Conservation (phyloP, 2,797 vertebrate genomes). For the Cyclopterus lumpus region DNA sequence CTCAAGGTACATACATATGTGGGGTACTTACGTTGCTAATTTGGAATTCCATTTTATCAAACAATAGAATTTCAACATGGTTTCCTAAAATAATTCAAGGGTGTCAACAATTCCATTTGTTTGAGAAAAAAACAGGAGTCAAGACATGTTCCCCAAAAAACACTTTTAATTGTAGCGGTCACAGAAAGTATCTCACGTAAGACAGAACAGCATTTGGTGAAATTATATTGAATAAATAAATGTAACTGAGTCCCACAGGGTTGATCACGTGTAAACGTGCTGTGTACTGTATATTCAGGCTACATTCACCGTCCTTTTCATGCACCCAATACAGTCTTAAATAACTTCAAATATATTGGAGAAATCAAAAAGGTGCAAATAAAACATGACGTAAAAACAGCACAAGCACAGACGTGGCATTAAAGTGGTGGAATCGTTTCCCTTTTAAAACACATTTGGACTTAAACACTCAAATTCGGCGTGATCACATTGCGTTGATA, state of each 20-base stretch:
- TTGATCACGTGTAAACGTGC: slow-evolving; percentile 66
- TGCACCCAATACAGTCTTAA: slow-evolving; percentile 65
- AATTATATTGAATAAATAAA: slow-evolving; percentile 84
- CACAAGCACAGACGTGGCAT: slow-evolving; percentile 67
- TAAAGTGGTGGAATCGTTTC: slow-evolving; percentile 71
- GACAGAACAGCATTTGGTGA: slow-evolving; percentile 79
- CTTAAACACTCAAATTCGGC: slow-evolving; percentile 50
- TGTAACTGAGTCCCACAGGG: slow-evolving; percentile 73
- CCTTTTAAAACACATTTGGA: slow-evolving; percentile 82
- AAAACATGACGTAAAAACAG: slow-evolving; percentile 77
- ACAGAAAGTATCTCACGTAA: slow-evolving; percentile 66
- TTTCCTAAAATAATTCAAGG: neutral
- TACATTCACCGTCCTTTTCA: slow-evolving; percentile 81
- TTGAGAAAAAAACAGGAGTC: neutral
- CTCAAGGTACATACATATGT: no score
- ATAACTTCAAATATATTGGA: slow-evolving; percentile 67
- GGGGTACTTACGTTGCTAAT: neutral
- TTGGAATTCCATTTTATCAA: neutral
- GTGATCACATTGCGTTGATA: slow-evolving; percentile 52
- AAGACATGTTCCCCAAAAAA: slow-evolving; percentile 50
- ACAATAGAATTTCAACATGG: neutral
- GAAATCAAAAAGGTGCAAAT: slow-evolving; percentile 75
- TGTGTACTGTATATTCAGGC: slow-evolving; percentile 74
- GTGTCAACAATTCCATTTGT: neutral
- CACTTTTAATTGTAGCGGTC: slow-evolving; percentile 74